Base-by-base conservation (phyloP, 1,140 invertebrate species). In the Heliothis virescens region DNA sequence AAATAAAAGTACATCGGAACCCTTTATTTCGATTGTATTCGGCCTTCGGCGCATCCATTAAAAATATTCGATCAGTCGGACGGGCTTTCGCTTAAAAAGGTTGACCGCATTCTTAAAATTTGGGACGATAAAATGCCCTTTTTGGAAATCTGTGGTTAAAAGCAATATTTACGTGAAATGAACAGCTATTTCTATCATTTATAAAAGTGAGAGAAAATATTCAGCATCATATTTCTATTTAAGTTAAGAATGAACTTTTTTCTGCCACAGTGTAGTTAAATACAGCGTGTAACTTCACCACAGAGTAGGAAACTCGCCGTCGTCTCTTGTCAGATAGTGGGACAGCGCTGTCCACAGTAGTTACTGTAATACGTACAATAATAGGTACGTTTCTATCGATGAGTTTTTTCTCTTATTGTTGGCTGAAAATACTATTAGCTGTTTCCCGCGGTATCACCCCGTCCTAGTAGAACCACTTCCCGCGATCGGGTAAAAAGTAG, bases 241-340 rank as follows among this genome's bases (percentile, higher is more conserved):
- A 41, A 41, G 34, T 41, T 41, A 41, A 7, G 34, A 41, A 7
- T 62, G 29, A 63, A 63, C 16, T 7, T 63, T 63, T 63, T 63
- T 29, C 2, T 2, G 15, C 60, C 60, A 63, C 29, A 47, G 60
- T 13, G 9, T 63, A 47, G n/a, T 9, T 41, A 63, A 34, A 34
- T 16, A 41, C 5, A 34, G 9, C 34, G 26, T 9, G n/a, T 34
- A 29, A 63, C 62, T 65, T n/a, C 12, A 3, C 16, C 41, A 59
- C 11, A 48, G 62, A 48, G 41, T 48, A 48, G 63, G 21, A 67
- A 67, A 67, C 63, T 67, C 16, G 16, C 15, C 41, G 16, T 48
- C 41, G 3, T 18, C n/a, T 48, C 2, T n/a, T 65, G 62, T 67
- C 63, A 67, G 34, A 16, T 47, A 47, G 34, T 10, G 3, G 7